These are phyloP conservation scores for Drosophila rufa DNA, from an alignment of 1,140 invertebrate genomes.

Conservation along the genomic window DNA sequence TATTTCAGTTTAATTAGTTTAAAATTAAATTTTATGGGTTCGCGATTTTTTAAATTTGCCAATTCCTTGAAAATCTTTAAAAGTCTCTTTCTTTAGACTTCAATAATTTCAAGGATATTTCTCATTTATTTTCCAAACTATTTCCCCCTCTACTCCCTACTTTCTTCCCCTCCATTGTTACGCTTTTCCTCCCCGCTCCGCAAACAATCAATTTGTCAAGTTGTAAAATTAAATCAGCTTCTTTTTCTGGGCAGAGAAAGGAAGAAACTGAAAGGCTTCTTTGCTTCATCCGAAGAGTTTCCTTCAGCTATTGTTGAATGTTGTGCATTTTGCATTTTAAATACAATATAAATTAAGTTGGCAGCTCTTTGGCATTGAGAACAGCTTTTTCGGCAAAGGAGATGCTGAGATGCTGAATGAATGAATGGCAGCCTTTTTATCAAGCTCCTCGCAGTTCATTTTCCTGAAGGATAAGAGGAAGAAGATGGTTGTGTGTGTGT, in stretches of 20 bases:
- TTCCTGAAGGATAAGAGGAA: conserved; percentile 39
- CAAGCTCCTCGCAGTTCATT: conserved; percentile 63
- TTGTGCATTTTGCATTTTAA: conserved; percentile 69
- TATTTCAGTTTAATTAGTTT: too few relatives aligned
- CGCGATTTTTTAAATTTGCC: too few relatives aligned
- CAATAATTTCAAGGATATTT: background rate
- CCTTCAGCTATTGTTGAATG: conserved; percentile 37
- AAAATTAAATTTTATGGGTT: too few relatives aligned
- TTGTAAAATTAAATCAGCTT: conserved; percentile 67
- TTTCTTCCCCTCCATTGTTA: background rate
- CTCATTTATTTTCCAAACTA: conserved; percentile 3
- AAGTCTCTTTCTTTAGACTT: background rate
- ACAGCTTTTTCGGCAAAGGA: conserved; percentile 51
- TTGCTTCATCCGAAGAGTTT: background rate
- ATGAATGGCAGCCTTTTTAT: conserved; percentile 65
- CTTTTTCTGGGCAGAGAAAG: background rate
- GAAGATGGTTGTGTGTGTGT: background rate
- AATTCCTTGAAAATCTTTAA: background rate
- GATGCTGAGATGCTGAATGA: conserved; percentile 40
- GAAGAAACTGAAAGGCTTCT: background rate
- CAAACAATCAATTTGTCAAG: conserved; percentile 78
- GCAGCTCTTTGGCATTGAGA: conserved; percentile 57
- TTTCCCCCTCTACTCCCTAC: accelerated
- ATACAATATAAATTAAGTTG: conserved; percentile 80
- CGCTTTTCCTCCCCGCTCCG: conserved; percentile 11